Conservation (phyloP, 2,888 invertebrate genomes). For the Calameuta idolon region DNA sequence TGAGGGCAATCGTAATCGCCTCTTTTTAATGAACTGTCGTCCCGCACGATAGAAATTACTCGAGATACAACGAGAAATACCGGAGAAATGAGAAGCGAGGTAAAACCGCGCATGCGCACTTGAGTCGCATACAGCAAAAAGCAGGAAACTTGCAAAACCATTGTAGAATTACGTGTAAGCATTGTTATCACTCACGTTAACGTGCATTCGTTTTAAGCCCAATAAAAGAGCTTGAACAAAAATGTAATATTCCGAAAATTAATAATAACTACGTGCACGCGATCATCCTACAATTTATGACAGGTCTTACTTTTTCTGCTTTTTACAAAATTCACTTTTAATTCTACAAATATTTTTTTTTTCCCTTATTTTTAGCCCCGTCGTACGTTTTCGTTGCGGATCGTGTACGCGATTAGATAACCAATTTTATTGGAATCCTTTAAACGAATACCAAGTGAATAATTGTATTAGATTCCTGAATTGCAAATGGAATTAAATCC, state of each 20-base stretch:
- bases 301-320: too few relatives aligned
- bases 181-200: slow-evolving; percentile 3
- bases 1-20: slow-evolving; percentile 41
- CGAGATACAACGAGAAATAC: neutral
- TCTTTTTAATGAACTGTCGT: slow-evolving; percentile 48
- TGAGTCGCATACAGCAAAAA: neutral
- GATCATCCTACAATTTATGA: neutral
- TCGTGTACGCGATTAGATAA: neutral
- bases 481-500: neutral
- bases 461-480: neutral
- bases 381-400: neutral
- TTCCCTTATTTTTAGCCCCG: neutral
- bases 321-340: neutral
- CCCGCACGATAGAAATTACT: slow-evolving; percentile 37
- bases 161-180: slow-evolving; percentile 1
- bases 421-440: neutral
- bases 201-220: neutral
- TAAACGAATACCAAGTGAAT: neutral
- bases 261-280: neutral
- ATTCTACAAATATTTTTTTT: neutral
- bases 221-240: neutral
- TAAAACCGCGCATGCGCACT: neutral
- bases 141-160: neutral
- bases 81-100: slow-evolving; percentile 1
- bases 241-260: neutral